A percentile compares a stretch with the other conserved stretches of the same genome.
These are phyloP conservation scores for Rhimphoctona megacephalus DNA, from an alignment of 2,888 invertebrate genomes.

Conservation along the genomic window DNA sequence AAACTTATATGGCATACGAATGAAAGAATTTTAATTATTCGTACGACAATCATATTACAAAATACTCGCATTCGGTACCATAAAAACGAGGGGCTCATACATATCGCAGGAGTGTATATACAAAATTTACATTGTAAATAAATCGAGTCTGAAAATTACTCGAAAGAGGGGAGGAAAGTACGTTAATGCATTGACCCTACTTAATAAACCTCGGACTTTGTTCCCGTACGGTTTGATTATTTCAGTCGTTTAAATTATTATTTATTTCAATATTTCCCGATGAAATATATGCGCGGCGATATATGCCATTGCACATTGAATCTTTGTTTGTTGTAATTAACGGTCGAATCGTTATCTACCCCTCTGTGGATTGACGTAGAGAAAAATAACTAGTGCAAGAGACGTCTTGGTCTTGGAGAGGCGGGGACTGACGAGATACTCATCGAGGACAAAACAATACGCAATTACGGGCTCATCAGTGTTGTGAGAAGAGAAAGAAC, in stretches of 20 bases:
- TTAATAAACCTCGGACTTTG: slow-evolving; percentile 19
- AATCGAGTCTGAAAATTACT: neutral
- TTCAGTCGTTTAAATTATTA: neutral
- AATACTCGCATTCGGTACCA: neutral
- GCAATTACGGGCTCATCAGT: slow-evolving; percentile 9
- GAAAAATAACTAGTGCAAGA: slow-evolving; percentile 9
- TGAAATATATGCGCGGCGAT: neutral
- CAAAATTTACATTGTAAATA: neutral
- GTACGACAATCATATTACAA: neutral
- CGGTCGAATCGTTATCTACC: slow-evolving; percentile 28
- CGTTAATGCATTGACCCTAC: slow-evolving; percentile 8
- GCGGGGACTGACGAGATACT: slow-evolving; percentile 1
- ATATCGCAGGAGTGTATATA: neutral
- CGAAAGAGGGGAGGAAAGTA: neutral
- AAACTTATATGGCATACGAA: no score
- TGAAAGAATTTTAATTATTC: neutral
- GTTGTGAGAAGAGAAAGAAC: neutral
- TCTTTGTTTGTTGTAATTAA: slow-evolving; percentile 17
- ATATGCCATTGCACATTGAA: neutral
- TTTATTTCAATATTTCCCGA: neutral
- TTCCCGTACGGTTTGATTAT: neutral
- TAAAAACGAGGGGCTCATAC: neutral
- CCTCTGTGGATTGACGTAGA: slow-evolving; percentile 11
- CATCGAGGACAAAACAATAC: slow-evolving; percentile 24
- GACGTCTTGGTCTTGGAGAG: neutral